Evolutionary conservation across 2,113 vertebrate genomes (phyloP), one percentile per base, ranked within the genome.

Genomic region (Burhinus oedicnemus): DNA sequence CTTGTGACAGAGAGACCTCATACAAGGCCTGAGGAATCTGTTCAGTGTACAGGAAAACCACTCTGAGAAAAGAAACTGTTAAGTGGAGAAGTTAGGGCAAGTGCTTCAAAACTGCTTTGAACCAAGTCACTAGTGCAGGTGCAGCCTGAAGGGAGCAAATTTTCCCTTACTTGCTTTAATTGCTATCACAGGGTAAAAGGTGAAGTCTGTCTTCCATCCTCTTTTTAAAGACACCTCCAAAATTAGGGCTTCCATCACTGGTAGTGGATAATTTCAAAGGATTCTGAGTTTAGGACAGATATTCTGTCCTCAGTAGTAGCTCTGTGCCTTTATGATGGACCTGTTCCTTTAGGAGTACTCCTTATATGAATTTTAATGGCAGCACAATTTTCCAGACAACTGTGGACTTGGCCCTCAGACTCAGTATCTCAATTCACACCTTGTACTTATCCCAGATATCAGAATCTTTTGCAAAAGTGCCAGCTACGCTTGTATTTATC

Each of bases 101-200:
- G 36, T 13, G 20, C 18, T 87, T 87, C 74, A 58, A 61, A 91
- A 71, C 32, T 75, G 2, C 45, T 62, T 42, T 78, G n/a, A 66
- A 69, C 6, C 4, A 58, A 76, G 11, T 20, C 14, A 7, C 15
- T 36, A 8, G 23, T 29, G 49, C 42, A 32, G 38, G 17, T 71
- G 9, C n/a, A 62, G 19, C 38, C 60, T 26, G 51, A 70, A 49
- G 7, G 30, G 4, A 77, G 51, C 2, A 74, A 17, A 20, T 57
- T 78, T 84, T 87, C 15, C 38, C 69, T 62, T 38, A 13, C 6
- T 6, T 42, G 9, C 64, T 61, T 21, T 15, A 75, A 68, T 8
- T 0, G 1, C 5, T 82, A 2, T 64, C 3, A 1, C n/a, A 45
- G 42, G 9, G 6, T 51, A 29, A 62, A 81, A 66, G 11, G 12